These are phyloP conservation scores for Melanotaenia trifasciata DNA, from an alignment of 2,797 vertebrate species.

Conservation along the genomic window DNA sequence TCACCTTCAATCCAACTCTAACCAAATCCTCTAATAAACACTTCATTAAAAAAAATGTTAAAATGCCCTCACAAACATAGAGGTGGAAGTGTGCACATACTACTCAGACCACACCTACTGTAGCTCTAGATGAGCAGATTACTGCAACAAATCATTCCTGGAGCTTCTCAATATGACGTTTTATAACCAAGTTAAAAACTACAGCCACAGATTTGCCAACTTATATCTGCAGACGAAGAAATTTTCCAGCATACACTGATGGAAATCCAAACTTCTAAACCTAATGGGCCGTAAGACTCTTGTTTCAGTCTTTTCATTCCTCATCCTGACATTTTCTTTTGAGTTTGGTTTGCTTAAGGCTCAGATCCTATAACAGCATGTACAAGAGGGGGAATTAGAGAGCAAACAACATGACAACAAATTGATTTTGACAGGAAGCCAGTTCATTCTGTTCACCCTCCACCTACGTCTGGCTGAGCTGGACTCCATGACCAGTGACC, in stretches of 20 bases:
- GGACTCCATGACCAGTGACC: slow-evolving; percentile 61
- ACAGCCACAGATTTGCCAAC: too few relatives aligned
- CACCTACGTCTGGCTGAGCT: slow-evolving; percentile 38
- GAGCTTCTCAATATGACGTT: slow-evolving; percentile 37
- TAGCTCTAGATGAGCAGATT: background rate
- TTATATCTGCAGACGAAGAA: too few relatives aligned
- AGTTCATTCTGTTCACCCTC: slow-evolving; percentile 44
- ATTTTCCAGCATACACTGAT: too few relatives aligned
- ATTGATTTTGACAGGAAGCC: slow-evolving; percentile 58
- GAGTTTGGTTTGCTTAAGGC: background rate
- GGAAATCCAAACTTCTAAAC: background rate
- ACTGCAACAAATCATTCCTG: slow-evolving; percentile 45
- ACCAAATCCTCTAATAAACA: too few relatives aligned
- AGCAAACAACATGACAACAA: slow-evolving; percentile 7
- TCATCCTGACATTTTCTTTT: background rate
- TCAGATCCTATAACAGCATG: background rate
- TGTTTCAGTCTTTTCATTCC: background rate
- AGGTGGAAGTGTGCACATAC: background rate
- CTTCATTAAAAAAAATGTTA: background rate
- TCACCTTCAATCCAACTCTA: background rate
- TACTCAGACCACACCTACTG: slow-evolving; percentile 42
- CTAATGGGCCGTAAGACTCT: background rate
- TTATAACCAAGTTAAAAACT: too few relatives aligned
- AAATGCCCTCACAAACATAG: background rate
- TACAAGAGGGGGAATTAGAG: slow-evolving; percentile 1